A percentile compares a stretch with the other conserved stretches of the same genome.
Conservation (phyloP, 1,140 invertebrate species). For the Plectrocnemia conspersa region DNA sequence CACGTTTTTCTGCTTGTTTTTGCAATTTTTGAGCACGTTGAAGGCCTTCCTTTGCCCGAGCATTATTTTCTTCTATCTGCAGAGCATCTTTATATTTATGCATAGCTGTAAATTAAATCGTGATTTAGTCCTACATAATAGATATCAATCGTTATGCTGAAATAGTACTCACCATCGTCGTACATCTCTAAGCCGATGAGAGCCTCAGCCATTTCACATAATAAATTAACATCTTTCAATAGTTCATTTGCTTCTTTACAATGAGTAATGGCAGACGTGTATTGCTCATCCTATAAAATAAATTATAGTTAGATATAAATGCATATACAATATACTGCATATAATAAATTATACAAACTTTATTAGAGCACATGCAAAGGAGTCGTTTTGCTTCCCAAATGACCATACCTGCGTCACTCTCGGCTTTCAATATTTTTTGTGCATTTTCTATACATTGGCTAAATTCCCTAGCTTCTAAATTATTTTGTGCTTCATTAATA, state of each 20-base stretch:
- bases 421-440: slow-evolving; percentile 61
- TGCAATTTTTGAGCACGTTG: slow-evolving; percentile 87
- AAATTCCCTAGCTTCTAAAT: slow-evolving; percentile 65
- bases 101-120: slow-evolving; percentile 81
- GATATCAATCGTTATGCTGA: too few species aligned
- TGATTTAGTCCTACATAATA: too few species aligned
- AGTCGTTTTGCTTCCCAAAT: slow-evolving; percentile 68
- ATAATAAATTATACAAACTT: slow-evolving; percentile 41
- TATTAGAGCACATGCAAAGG: slow-evolving; percentile 69
- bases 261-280: slow-evolving; percentile 59
- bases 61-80: slow-evolving; percentile 75
- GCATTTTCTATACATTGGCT: slow-evolving; percentile 71
- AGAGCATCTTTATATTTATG: slow-evolving; percentile 81
- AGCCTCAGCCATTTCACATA: slow-evolving; percentile 91
- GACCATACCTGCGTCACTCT: slow-evolving; percentile 67
- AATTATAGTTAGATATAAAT: not conserved
- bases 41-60: slow-evolving; percentile 85
- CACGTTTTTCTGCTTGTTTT: slow-evolving; percentile 87
- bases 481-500: slow-evolving; percentile 67
- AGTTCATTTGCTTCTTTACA: slow-evolving; percentile 81
- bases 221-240: slow-evolving; percentile 68
- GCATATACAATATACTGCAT: not conserved
- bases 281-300: slow-evolving; percentile 55
- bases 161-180: slow-evolving; percentile 81
- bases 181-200: slow-evolving; percentile 86